Conservation (phyloP, 1,140 invertebrate species). For the Odontomachus brunneus region DNA sequence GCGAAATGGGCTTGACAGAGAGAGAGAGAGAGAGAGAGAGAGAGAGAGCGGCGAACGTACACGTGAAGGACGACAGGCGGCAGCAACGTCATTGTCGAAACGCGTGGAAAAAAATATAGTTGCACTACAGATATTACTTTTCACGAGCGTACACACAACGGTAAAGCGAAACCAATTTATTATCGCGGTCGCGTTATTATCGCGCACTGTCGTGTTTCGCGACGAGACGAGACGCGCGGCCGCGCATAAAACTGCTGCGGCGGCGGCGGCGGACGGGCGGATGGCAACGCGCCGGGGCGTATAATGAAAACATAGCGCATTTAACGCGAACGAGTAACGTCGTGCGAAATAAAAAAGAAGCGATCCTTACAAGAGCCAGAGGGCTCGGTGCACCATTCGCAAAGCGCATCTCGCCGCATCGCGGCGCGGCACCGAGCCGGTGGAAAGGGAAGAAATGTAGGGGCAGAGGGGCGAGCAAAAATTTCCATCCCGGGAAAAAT, state of each 20-base stretch:
- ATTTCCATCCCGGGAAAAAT: slow-evolving; percentile 8
- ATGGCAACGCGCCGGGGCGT: background rate
- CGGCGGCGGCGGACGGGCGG: background rate
- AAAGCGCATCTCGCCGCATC: background rate
- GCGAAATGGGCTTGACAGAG: background rate
- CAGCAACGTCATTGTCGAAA: slow-evolving; percentile 40
- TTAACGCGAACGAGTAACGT: slow-evolving; percentile 36
- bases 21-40: no score
- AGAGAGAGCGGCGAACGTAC: background rate
- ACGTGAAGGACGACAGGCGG: background rate
- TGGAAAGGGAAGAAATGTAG: no score
- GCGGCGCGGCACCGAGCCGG: background rate
- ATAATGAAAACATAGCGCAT: slow-evolving; percentile 51
- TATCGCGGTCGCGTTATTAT: slow-evolving; percentile 40
- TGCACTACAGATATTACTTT: slow-evolving; percentile 38
- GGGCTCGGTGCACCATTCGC: slow-evolving; percentile 1
- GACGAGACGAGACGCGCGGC: slow-evolving; percentile 17
- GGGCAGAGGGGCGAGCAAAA: slow-evolving; percentile 43
- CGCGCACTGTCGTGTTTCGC: slow-evolving; percentile 28
- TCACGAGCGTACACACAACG: slow-evolving; percentile 29
- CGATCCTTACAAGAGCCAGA: slow-evolving; percentile 30
- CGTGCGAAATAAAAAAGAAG: background rate
- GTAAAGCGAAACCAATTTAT: slow-evolving; percentile 50
- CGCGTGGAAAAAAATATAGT: slow-evolving; percentile 41
- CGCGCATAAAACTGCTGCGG: slow-evolving; percentile 5